phyloP scores from a whole-genome alignment of 2,888 invertebrate species.

The Emmelina monodactyla region DNA sequence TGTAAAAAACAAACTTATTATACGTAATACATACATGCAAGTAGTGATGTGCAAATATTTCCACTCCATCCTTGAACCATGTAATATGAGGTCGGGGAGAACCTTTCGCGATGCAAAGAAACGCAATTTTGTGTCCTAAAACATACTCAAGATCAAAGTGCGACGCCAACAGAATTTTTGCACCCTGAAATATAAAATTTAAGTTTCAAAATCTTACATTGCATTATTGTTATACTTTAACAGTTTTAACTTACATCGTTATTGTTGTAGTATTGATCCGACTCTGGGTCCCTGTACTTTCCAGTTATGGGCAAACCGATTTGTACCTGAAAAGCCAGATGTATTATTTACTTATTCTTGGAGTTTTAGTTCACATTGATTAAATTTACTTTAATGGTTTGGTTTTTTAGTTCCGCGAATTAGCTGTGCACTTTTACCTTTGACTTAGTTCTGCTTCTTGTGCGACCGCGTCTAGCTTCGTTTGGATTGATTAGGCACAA shows the following conservation, averaged over 20 bases:
- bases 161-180: conserved; percentile 86
- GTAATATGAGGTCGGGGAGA: conserved; percentile 91
- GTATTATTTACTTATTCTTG: neutral
- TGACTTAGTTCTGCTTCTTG: conserved; percentile 77
- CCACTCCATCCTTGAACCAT: conserved; percentile 95
- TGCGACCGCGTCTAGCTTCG: conserved; percentile 72
- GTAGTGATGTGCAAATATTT: conserved; percentile 89
- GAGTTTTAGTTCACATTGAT: neutral
- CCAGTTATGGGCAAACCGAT: conserved; percentile 88
- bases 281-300: conserved; percentile 88
- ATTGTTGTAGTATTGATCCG: conserved; percentile 90
- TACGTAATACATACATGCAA: conserved; percentile 74
- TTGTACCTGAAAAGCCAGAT: conserved; percentile 67
- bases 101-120: conserved; percentile 90
- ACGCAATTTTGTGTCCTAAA: conserved; percentile 92
- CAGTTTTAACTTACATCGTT: conserved; percentile 85
- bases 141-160: conserved; percentile 95
- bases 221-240: too few species aligned
- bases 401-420: too few species aligned
- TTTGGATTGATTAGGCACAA: conserved; percentile 29
- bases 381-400: too few species aligned
- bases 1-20: neutral
- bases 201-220: neutral
- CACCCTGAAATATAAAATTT: conserved; percentile 70
- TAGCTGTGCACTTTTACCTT: too few species aligned